These are phyloP conservation scores for Chloropsis cyanopogon DNA, from an alignment of 2,113 vertebrate species.

Conservation along the genomic window DNA sequence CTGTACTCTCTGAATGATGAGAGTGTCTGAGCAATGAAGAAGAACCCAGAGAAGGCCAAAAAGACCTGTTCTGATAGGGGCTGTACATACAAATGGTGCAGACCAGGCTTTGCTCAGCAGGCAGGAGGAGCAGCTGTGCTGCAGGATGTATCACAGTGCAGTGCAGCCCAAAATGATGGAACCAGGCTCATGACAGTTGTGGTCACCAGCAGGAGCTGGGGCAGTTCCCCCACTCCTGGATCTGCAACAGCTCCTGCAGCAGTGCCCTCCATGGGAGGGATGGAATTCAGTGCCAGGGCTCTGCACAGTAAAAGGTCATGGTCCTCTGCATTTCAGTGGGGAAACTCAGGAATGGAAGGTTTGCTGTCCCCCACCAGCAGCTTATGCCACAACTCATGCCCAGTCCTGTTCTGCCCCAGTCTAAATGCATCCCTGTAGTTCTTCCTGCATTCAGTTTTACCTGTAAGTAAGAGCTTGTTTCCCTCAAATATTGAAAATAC, in stretches of 20 bases:
- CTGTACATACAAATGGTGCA: not conserved
- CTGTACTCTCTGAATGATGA: not conserved
- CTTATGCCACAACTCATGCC: not conserved
- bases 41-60: not conserved
- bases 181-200: not conserved
- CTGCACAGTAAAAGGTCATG: not conserved
- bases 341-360: not conserved
- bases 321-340: not conserved
- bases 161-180: not conserved
- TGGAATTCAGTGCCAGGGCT: not conserved
- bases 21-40: not conserved
- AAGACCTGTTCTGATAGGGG: not conserved
- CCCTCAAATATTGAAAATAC: not conserved
- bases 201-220: not conserved
- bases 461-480: not conserved
- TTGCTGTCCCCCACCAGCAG: not conserved
- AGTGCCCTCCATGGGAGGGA: not conserved
- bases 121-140: not conserved
- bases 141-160: not conserved
- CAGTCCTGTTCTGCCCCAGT: not conserved
- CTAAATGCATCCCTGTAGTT: not conserved
- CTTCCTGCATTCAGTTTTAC: not conserved
- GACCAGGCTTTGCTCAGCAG: not conserved
- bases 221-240: not conserved
- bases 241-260: not conserved